Conservation (phyloP, 1,140 invertebrate genomes). For the Melitaea cinxia region DNA sequence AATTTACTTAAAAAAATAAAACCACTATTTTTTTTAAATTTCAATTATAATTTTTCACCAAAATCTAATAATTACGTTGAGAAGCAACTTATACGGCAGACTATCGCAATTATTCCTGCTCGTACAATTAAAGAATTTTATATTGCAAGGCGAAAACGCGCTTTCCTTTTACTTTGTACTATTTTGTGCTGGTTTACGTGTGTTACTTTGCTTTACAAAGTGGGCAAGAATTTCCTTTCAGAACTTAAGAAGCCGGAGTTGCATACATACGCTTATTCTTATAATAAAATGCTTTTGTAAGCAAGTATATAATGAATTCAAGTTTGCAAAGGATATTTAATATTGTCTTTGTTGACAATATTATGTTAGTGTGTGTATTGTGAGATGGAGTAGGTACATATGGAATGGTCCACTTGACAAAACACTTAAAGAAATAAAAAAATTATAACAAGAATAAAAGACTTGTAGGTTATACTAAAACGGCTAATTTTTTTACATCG, state of each 20-base stretch:
- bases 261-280: background rate
- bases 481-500: too few species aligned
- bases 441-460: too few species aligned
- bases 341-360: background rate
- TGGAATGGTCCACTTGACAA: too few species aligned
- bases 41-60: too few species aligned
- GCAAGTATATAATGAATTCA: background rate
- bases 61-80: too few species aligned
- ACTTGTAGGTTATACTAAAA: too few species aligned
- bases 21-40: too few species aligned
- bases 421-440: too few species aligned
- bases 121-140: background rate
- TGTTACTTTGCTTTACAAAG: background rate
- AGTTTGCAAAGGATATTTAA: background rate
- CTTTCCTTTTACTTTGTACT: conserved; percentile 5
- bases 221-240: conserved; percentile 10
- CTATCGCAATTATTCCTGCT: background rate
- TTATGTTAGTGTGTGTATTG: too few species aligned
- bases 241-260: background rate
- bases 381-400: too few species aligned
- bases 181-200: conserved; percentile 1
- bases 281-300: background rate
- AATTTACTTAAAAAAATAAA: too few species aligned
- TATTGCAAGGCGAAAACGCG: background rate
- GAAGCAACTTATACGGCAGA: background rate